Evolutionary conservation across 2,113 vertebrate species (phyloP), one percentile per base, ranked within the genome.

Genomic region (Dromiciops gliroides): DNA sequence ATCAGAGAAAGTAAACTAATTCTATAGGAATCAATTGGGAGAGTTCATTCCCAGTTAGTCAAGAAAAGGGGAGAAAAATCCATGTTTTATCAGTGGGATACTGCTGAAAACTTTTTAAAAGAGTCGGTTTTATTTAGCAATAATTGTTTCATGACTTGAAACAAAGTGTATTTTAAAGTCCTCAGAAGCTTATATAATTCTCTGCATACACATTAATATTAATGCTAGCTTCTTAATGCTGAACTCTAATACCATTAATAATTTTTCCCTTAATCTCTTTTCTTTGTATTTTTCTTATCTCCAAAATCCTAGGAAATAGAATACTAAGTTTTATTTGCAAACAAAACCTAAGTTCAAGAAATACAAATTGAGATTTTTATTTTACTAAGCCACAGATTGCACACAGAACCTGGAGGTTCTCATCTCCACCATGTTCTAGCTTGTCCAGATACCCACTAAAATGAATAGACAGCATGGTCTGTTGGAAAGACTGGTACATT

Each of bases 251-350:
- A 48, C 11, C 0, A 11, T 93, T 26, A 93, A 51, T 92, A 91
- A 53, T 53, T 92, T 94, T 49, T 26, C 47, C 51, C 23, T 95
- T 94, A 48, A 89, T 49, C 3, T 49, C 92, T 2, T 90, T 89
- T 90, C 28, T 50, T 90, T 90, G 10, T 48, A 14, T 90, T 90
- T 90, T 90, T 56, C 56, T 95, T 89, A 92, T 94, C 44, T 96
- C 89, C 88, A 51, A n/a, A 8, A 47, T 92, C 44, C 6, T 94
- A 94, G 1, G 14, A 95, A 94, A 90, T 90, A 90, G 44, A 90
- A 47, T 89, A 90, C 31, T 50, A 31, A 92, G 28, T 95, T 94
- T 95, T 22, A 92, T 94, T 93, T 53, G 47, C 60, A 31, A 96
- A 94, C 3, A 90, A 28, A 48, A 26, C 75, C 2, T 28, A 95